Conservation (phyloP, 2,113 vertebrate species). For the Perca schrenkii region DNA sequence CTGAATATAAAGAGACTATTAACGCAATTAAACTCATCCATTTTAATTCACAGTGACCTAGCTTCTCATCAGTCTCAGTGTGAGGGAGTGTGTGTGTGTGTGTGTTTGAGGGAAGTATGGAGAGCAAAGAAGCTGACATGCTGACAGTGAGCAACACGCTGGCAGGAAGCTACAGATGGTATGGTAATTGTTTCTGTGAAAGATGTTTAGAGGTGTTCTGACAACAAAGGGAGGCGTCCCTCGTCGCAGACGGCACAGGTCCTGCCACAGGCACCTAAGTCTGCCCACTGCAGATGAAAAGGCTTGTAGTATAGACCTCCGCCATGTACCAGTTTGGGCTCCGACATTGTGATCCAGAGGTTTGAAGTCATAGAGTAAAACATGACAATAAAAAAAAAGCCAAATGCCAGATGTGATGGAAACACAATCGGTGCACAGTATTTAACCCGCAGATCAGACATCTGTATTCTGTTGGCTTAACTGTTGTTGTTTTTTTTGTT, state of each 20-base stretch:
- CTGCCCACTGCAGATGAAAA: conserved; percentile 53
- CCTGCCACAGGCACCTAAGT: conserved; percentile 65
- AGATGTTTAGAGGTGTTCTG: conserved; percentile 76
- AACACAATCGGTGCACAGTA: neutral
- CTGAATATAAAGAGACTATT: conserved; percentile 59
- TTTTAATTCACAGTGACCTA: conserved; percentile 58
- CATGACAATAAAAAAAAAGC: conserved; percentile 4
- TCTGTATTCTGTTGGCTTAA: conserved; percentile 17
- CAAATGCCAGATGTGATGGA: conserved; percentile 24
- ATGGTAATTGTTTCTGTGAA: conserved; percentile 83
- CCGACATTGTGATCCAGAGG: neutral
- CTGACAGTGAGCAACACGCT: conserved; percentile 60
- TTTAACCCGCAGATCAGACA: conserved; percentile 21
- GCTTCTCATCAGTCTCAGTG: conserved; percentile 33
- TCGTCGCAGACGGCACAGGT: conserved; percentile 51
- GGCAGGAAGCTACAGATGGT: conserved; percentile 80
- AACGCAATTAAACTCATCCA: conserved; percentile 60
- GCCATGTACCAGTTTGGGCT: conserved; percentile 27
- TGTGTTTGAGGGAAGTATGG: neutral
- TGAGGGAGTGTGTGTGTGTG: neutral
- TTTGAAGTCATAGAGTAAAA: conserved; percentile 32
- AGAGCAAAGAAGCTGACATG: conserved; percentile 43
- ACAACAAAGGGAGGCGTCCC: conserved; percentile 78
- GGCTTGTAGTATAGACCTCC: conserved; percentile 27
- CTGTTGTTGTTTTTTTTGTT: neutral